Percentiles rank a stretch among this genome's conserved stretches.
Evolutionary conservation across 2,888 invertebrate species (phyloP).

Genomic region (Alloscopus bannaensis): DNA sequence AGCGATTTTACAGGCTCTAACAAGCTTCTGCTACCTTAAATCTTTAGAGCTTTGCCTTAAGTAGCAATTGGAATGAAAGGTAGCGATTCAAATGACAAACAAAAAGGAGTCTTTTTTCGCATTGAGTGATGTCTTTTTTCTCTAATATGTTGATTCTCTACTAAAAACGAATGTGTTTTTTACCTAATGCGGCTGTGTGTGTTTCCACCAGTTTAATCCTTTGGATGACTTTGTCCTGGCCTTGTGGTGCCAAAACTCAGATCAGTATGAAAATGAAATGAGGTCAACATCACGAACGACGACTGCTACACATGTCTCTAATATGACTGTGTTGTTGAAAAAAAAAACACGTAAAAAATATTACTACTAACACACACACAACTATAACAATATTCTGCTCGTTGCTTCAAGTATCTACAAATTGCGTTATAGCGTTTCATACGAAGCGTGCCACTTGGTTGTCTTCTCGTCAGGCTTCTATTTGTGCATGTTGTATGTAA

Average conservation of each 20-base stretch:
- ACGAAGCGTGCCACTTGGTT: not conserved
- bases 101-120: constrained; percentile 18
- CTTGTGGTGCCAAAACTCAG: constrained; percentile 56
- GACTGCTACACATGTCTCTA: not conserved
- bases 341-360: too few species aligned
- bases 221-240: constrained; percentile 53
- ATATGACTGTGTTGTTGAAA: not conserved
- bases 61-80: too few species aligned
- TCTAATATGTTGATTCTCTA: not conserved
- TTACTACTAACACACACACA: too few species aligned
- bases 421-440: not conserved
- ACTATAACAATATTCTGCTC: too few species aligned
- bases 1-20: too few species aligned
- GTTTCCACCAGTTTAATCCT: constrained; percentile 16
- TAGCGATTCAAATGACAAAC: constrained; percentile 6
- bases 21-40: too few species aligned
- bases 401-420: not conserved
- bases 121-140: constrained; percentile 9
- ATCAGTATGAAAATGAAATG: constrained; percentile 53
- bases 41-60: too few species aligned
- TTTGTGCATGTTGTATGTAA: not conserved
- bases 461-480: not conserved
- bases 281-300: constrained; percentile 46
- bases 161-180: not conserved
- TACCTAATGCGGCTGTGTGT: not conserved